Percentiles rank a stretch among this genome's conserved stretches.
These are phyloP conservation scores for Drosophila obscura DNA, from an alignment of 1,140 invertebrate genomes.

Conservation along the genomic window DNA sequence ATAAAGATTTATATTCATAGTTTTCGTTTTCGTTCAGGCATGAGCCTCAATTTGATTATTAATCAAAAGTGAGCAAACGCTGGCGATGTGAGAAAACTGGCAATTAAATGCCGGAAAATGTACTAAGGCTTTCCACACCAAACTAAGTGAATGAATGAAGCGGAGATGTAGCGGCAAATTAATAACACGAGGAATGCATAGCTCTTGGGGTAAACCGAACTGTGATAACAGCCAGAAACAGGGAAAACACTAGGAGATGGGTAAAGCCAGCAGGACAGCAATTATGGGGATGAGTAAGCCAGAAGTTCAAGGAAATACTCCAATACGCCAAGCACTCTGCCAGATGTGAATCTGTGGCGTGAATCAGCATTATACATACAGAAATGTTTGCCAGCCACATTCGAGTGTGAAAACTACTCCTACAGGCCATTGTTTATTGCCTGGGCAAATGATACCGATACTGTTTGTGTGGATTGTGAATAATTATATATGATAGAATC, in stretches of 20 bases:
- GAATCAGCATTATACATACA: no score
- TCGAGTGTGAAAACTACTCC: background rate
- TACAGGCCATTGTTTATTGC: background rate
- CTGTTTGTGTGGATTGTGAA: no score
- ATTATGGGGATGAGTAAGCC: background rate
- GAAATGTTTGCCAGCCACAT: no score
- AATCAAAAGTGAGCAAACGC: slow-evolving; percentile 45
- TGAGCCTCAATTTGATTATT: slow-evolving; percentile 51
- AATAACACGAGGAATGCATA: slow-evolving; percentile 15
- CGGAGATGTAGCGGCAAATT: slow-evolving; percentile 16
- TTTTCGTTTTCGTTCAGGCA: slow-evolving; percentile 30
- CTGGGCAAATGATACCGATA: no score
- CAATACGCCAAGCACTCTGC: background rate
- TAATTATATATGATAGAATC: no score
- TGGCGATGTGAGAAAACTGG: slow-evolving; percentile 57
- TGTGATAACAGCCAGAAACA: slow-evolving; percentile 6
- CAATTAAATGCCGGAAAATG: slow-evolving; percentile 72
- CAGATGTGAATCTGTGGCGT: no score
- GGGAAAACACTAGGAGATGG: slow-evolving; percentile 19
- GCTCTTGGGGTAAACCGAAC: slow-evolving; percentile 13
- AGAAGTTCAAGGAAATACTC: background rate
- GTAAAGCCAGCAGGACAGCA: slow-evolving; percentile 12
- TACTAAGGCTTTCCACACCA: slow-evolving; percentile 1
- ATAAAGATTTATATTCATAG: background rate
- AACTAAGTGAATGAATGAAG: slow-evolving; percentile 34